Base-by-base conservation (phyloP, 2,113 vertebrate genomes). In the Lontra canadensis region DNA sequence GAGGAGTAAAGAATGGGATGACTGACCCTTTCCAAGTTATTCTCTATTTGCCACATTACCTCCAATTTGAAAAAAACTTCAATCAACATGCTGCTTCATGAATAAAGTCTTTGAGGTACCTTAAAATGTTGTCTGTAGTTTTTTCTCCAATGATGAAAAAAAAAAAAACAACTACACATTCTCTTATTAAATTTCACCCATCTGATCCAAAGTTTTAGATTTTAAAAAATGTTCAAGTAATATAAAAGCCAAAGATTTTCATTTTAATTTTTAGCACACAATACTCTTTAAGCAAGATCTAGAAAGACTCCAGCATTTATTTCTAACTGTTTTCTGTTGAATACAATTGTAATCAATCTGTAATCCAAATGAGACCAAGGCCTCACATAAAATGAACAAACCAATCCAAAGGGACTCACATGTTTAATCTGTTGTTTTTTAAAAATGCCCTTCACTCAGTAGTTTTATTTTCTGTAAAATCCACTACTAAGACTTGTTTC, bases 381-480 rank as follows among this genome's bases (percentile, higher is more conserved):
- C 87, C 65, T 92, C 79, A 69, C 31, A 90, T 65, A 86, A 95
- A 94, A 93, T 36, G 76, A 96, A 86, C 63, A 86, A 80, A 92
- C 25, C 20, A 94, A 84, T 74, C 34, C 78, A 73, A 94, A 97
- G 79, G 31, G 39, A n/a, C 42, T 65, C 49, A 89, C 17, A 57
- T 69, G 76, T 86, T 82, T 87, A 92, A 86, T 47, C 42, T 79
- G 23, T 31, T 86, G 7, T 65, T 65, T 36, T 44, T 47, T 78
- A 52, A 92, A 90, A 90, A 76, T 8, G 25, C 17, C 65, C 74
- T 69, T 88, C 88, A 63, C 34, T 80, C 49, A 67, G 29, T 57
- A 65, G 59, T 63, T 89, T 78, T 96, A 71, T 57, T 95, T 55
- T 95, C 82, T 83, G 36, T 36, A 93, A 44, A 90, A 63, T 92